Conservation (phyloP, 2,797 vertebrate genomes). For the Hafferia zeledoni region DNA sequence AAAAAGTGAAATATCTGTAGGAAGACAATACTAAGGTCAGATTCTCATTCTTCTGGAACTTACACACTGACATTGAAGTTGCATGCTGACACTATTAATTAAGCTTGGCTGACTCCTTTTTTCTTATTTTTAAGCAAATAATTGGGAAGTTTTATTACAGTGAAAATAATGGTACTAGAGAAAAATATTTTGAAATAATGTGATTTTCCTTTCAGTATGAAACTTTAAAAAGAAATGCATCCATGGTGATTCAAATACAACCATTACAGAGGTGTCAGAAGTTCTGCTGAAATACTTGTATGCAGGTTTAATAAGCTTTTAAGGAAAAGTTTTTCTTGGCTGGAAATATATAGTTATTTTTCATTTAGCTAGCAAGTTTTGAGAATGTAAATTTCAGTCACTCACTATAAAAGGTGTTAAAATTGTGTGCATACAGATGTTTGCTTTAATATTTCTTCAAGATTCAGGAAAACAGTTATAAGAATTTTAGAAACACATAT, state of each 20-base stretch:
- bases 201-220: neutral
- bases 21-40: constrained; percentile 15
- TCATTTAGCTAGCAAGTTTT: neutral
- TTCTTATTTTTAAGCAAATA: constrained; percentile 16
- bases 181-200: neutral
- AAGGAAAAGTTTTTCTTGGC: neutral
- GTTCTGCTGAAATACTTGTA: neutral
- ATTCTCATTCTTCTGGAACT: neutral
- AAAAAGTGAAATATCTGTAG: neutral
- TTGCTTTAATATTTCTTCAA: neutral
- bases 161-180: neutral
- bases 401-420: neutral
- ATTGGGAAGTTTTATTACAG: neutral
- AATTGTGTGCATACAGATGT: neutral
- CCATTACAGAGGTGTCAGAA: neutral
- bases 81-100: constrained; percentile 13
- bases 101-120: neutral
- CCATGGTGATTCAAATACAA: neutral
- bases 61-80: neutral
- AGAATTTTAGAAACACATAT: neutral
- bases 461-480: neutral
- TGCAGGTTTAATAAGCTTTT: neutral
- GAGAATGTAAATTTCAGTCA: neutral
- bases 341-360: neutral
- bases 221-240: neutral